Evolutionary conservation across 2,888 invertebrate genomes (phyloP).

Genomic region (Patella pellucida): DNA sequence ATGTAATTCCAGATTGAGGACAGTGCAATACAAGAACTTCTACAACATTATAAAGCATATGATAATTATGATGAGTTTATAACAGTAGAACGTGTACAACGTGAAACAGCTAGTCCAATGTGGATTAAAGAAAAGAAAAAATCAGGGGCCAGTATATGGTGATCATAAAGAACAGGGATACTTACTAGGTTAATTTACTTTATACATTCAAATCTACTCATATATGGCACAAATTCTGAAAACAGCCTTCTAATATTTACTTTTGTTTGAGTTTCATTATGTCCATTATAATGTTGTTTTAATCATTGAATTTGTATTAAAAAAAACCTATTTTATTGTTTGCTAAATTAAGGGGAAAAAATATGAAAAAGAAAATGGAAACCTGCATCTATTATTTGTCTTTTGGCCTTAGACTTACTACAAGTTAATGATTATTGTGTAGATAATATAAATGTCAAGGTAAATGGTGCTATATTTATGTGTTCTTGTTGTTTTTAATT

Average conservation of each 20-base stretch:
- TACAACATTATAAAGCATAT: slow-evolving; percentile 81
- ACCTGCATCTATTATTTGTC: background rate
- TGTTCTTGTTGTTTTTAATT: too few species aligned
- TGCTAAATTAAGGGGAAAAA: too few species aligned
- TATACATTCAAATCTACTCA: too few species aligned
- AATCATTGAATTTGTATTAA: too few species aligned
- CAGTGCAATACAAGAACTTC: slow-evolving; percentile 85
- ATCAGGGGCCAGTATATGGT: slow-evolving; percentile 14
- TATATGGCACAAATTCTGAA: too few species aligned
- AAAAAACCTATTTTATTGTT: too few species aligned
- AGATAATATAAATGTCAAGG: too few species aligned
- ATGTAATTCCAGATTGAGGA: slow-evolving; percentile 81
- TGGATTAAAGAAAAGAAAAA: slow-evolving; percentile 55
- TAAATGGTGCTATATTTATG: too few species aligned
- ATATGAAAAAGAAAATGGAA: background rate
- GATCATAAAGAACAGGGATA: background rate
- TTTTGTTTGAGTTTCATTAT: too few species aligned
- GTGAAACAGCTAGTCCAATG: slow-evolving; percentile 58
- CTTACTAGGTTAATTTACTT: too few species aligned
- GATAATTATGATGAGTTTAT: slow-evolving; percentile 81
- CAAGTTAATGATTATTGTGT: background rate
- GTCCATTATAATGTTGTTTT: too few species aligned
- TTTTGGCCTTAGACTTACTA: background rate
- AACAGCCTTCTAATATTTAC: too few species aligned
- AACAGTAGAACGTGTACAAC: slow-evolving; percentile 77